A percentile compares a stretch with the other conserved stretches of the same genome.
These are phyloP conservation scores for Olivierus martensii DNA, from an alignment of 1,140 invertebrate genomes.

Conservation along the genomic window DNA sequence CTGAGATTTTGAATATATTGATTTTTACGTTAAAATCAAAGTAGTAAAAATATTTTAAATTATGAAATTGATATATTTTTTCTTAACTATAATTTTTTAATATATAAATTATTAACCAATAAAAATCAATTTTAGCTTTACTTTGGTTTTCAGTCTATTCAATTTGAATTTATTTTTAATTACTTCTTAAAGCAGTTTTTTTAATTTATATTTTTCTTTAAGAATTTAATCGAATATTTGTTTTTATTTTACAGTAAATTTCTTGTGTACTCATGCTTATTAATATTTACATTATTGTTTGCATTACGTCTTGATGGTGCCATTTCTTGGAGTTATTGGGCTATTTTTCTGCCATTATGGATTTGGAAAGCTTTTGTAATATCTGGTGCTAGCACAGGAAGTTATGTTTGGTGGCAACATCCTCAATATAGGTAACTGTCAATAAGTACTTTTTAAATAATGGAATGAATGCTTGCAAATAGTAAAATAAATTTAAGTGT, in stretches of 20 bases:
- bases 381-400: constrained; percentile 71
- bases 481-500: too few relatives aligned
- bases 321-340: constrained; percentile 85
- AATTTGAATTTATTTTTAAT: neutral
- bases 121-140: too few relatives aligned
- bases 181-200: neutral
- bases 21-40: too few relatives aligned
- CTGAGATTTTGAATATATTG: too few relatives aligned
- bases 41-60: too few relatives aligned
- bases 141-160: neutral
- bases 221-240: too few relatives aligned
- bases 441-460: too few relatives aligned
- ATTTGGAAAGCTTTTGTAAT: constrained; percentile 90
- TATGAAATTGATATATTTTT: too few relatives aligned
- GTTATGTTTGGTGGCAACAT: constrained; percentile 86
- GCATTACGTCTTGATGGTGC: constrained; percentile 74
- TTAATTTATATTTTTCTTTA: constrained; percentile 7
- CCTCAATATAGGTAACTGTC: constrained; percentile 81
- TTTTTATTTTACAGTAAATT: constrained; percentile 68
- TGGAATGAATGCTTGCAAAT: too few relatives aligned
- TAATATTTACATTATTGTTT: constrained; percentile 79
- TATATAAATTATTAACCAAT: too few relatives aligned
- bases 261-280: constrained; percentile 79
- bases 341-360: constrained; percentile 88
- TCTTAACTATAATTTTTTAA: too few relatives aligned